Conservation (phyloP, 92 coral and sea anemone species). For the Ricordea florida region DNA sequence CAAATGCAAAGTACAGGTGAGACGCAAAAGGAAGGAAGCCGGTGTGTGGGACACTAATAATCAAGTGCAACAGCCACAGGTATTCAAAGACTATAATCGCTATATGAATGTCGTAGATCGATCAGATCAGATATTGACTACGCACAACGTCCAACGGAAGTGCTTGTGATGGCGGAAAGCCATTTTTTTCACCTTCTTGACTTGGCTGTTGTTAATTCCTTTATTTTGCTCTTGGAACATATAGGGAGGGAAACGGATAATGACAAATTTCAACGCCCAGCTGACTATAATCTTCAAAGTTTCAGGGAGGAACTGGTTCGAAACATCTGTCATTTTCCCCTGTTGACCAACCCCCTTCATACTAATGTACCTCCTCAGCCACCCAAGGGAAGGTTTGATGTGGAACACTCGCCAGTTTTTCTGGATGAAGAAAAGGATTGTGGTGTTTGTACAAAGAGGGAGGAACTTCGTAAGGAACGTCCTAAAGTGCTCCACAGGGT, state of each 20-base stretch:
- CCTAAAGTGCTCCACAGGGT: background rate
- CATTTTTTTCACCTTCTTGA: background rate
- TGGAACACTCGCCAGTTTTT: background rate
- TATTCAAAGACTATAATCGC: conserved; percentile 17
- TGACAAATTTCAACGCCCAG: conserved; percentile 2
- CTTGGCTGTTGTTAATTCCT: conserved; percentile 19
- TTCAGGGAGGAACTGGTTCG: conserved; percentile 45
- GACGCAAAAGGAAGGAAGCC: background rate
- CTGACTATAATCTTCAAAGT: conserved; percentile 10
- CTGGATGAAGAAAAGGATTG: background rate
- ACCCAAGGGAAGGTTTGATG: background rate
- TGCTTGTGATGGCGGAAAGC: background rate
- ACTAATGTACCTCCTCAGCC: background rate
- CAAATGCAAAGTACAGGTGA: conserved; percentile 11
- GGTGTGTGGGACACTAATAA: background rate
- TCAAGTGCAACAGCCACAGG: conserved; percentile 24
- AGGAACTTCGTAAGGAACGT: background rate
- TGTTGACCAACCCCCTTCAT: conserved; percentile 17
- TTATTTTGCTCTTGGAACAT: conserved; percentile 37
- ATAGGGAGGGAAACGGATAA: conserved; percentile 3
- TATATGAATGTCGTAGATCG: conserved; percentile 33
- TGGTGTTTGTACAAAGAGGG: background rate
- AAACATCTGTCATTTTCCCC: conserved; percentile 36
- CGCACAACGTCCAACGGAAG: background rate
- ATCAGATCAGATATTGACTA: conserved; percentile 23